A percentile compares a stretch with the other conserved stretches of the same genome.
Conservation (phyloP, 2,113 vertebrate species). For the Caranx ignobilis region DNA sequence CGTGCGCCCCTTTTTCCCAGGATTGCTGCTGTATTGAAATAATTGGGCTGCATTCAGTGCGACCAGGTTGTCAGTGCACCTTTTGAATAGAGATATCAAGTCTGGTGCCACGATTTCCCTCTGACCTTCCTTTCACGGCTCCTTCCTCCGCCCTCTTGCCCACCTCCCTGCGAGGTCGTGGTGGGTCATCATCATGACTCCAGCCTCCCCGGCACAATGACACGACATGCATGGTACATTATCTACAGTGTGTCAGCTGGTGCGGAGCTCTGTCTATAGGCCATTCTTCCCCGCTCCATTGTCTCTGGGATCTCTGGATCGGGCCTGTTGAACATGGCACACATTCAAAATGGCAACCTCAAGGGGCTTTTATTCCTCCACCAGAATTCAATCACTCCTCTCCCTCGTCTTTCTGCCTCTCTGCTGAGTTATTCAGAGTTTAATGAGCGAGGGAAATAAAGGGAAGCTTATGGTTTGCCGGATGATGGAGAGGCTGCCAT, state of each 20-base stretch:
- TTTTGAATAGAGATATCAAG: slow-evolving; percentile 69
- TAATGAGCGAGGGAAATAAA: slow-evolving; percentile 75
- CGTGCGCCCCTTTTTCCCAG: slow-evolving; percentile 45
- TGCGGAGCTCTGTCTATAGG: slow-evolving; percentile 54
- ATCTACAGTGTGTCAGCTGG: slow-evolving; percentile 69
- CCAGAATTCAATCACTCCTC: slow-evolving; percentile 71
- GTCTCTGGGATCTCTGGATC: slow-evolving; percentile 64
- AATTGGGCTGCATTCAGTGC: slow-evolving; percentile 68
- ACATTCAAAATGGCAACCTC: slow-evolving; percentile 75
- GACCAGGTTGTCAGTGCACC: slow-evolving; percentile 56
- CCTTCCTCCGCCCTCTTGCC: slow-evolving; percentile 46
- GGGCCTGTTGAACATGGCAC: slow-evolving; percentile 70
- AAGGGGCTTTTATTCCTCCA: slow-evolving; percentile 73
- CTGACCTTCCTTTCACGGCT: slow-evolving; percentile 57
- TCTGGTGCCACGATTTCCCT: slow-evolving; percentile 54
- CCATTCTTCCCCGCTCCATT: slow-evolving; percentile 65
- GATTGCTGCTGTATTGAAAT: slow-evolving; percentile 51
- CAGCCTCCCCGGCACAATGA: slow-evolving; percentile 56
- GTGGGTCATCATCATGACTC: slow-evolving; percentile 64
- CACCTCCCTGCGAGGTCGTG: slow-evolving; percentile 40
- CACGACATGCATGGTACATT: slow-evolving; percentile 66
- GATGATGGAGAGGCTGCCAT: slow-evolving; percentile 70
- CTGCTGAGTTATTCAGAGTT: slow-evolving; percentile 75
- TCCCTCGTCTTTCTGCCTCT: slow-evolving; percentile 49
- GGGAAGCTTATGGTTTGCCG: slow-evolving; percentile 73